Conservation (phyloP, 2,113 vertebrate genomes). For the Seriola rivoliana region DNA sequence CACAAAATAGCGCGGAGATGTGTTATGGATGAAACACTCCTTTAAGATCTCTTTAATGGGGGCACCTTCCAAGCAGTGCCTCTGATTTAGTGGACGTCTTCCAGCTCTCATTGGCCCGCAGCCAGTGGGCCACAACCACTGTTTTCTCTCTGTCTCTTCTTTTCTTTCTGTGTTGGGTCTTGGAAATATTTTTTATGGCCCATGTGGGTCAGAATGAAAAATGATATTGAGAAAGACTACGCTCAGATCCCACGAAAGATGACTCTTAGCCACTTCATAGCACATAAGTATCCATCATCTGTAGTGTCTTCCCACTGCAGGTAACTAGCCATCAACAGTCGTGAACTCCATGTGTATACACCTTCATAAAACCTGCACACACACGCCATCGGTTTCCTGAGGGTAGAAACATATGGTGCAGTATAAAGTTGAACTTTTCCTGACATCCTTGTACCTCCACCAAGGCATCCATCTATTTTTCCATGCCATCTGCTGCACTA, state of each 20-base stretch:
- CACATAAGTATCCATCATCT: constrained; percentile 66
- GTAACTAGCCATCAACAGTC: constrained; percentile 26
- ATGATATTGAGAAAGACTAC: constrained; percentile 58
- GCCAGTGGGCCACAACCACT: constrained; percentile 58
- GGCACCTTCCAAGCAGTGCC: constrained; percentile 75
- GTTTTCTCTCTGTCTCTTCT: constrained; percentile 48
- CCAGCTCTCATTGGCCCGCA: constrained; percentile 56
- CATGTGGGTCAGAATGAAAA: constrained; percentile 60
- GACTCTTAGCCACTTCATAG: constrained; percentile 44
- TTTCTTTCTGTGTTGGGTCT: constrained; percentile 43
- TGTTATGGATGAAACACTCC: constrained; percentile 71
- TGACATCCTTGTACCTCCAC: constrained; percentile 58
- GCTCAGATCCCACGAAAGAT: constrained; percentile 58
- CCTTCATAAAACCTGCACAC: constrained; percentile 20
- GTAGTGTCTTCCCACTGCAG: constrained; percentile 34
- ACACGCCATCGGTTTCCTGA: constrained; percentile 25
- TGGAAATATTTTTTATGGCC: constrained; percentile 54
- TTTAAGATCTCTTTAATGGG: constrained; percentile 73
- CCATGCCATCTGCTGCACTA: constrained; percentile 67
- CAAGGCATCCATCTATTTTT: constrained; percentile 55
- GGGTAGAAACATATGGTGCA: constrained; percentile 68
- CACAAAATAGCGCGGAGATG: constrained; percentile 66
- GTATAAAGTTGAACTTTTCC: constrained; percentile 55
- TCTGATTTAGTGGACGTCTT: constrained; percentile 67
- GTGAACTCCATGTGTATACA: constrained; percentile 18